These are phyloP conservation scores for Drosophila tropicalis DNA, from an alignment of 1,140 invertebrate species.

Conservation along the genomic window DNA sequence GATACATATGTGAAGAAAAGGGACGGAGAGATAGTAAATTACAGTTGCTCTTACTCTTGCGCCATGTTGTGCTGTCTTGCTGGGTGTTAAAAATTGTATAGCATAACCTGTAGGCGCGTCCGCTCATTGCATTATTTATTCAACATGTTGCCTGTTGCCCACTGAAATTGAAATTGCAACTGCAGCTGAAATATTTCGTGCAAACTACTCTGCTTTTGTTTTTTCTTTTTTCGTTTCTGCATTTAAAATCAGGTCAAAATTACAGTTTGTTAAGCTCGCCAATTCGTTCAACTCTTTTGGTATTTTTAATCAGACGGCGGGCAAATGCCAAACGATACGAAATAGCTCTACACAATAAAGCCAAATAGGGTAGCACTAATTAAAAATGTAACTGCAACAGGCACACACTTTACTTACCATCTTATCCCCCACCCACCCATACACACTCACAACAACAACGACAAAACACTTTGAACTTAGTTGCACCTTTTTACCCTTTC, in stretches of 20 bases:
- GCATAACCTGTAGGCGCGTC: slow-evolving; percentile 27
- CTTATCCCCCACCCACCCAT: too few relatives aligned
- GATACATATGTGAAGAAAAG: not conserved
- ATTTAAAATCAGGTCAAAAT: not conserved
- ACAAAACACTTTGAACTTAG: too few relatives aligned
- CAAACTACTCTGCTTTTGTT: slow-evolving; percentile 21
- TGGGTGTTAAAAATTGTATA: slow-evolving; percentile 28
- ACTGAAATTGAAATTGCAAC: slow-evolving; percentile 31
- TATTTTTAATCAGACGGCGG: slow-evolving; percentile 3
- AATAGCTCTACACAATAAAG: not conserved
- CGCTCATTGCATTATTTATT: slow-evolving; percentile 36
- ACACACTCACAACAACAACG: too few relatives aligned
- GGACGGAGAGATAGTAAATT: not conserved
- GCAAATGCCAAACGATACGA: slow-evolving; percentile 3
- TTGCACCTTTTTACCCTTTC: too few relatives aligned
- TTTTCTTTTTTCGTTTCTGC: not conserved
- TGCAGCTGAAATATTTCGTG: slow-evolving; percentile 36
- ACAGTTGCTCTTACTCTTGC: not conserved
- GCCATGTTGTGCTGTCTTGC: not conserved
- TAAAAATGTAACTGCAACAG: slow-evolving; percentile 14
- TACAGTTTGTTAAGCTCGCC: not conserved
- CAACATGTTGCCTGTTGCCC: slow-evolving; percentile 22
- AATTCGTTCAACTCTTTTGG: not conserved
- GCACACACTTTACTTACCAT: not conserved
- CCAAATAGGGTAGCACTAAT: slow-evolving; percentile 3